Percentiles rank a stretch among this genome's conserved stretches.
Conservation (phyloP, 2,888 invertebrate genomes). For the Serripes groenlandicus region DNA sequence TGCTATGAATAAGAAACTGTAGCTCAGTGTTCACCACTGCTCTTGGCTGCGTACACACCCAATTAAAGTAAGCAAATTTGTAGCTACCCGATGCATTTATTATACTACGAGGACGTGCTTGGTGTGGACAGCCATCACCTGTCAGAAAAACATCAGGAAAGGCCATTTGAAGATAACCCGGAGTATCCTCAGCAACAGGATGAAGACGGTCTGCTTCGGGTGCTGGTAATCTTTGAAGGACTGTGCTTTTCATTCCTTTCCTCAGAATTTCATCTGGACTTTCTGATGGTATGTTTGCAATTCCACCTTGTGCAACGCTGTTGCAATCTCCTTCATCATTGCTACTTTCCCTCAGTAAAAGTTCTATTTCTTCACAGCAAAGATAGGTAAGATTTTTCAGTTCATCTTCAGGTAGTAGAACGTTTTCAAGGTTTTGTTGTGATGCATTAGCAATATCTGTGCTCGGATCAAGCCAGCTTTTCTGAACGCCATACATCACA, state of each 20-base stretch:
- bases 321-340: neutral
- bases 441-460: neutral
- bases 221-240: constrained; percentile 1
- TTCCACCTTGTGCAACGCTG: neutral
- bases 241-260: neutral
- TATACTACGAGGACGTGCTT: neutral
- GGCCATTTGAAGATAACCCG: neutral
- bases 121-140: constrained; percentile 1
- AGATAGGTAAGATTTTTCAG: neutral
- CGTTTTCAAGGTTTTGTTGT: neutral
- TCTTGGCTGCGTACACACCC: neutral
- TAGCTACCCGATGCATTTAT: neutral
- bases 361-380: neutral
- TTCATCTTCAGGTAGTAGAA: neutral
- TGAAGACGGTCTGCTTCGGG: neutral
- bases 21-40: constrained; percentile 4
- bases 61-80: neutral
- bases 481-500: neutral
- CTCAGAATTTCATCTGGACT: neutral
- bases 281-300: neutral
- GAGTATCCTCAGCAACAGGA: constrained; percentile 4
- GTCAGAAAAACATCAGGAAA: neutral
- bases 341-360: neutral
- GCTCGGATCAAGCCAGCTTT: neutral
- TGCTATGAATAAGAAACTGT: constrained; percentile 5